Percentiles rank a stretch among this genome's conserved stretches.
These are phyloP conservation scores for Lophura nycthemera DNA, from an alignment of 2,113 vertebrate genomes.

Conservation along the genomic window DNA sequence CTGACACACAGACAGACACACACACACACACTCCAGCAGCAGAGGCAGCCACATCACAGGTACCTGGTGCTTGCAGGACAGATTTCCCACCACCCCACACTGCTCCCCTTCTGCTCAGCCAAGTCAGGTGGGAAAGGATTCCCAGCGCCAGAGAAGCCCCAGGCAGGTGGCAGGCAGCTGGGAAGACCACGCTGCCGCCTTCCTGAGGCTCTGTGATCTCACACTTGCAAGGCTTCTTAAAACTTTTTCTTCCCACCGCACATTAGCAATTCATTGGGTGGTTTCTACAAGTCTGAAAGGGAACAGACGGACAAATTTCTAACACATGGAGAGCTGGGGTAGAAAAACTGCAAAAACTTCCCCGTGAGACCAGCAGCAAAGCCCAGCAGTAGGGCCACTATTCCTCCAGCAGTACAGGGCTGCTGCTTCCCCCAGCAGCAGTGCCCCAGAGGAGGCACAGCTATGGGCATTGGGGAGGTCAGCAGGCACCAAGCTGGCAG, in stretches of 20 bases:
- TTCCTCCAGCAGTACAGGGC: accelerated
- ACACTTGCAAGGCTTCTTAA: slow-evolving; percentile 12
- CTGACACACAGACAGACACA: not conserved
- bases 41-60: accelerated
- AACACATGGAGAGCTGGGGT: not conserved
- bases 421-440: not conserved
- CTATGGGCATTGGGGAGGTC: not conserved
- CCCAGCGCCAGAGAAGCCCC: not conserved
- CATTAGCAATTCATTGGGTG: slow-evolving; percentile 45
- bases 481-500: not conserved
- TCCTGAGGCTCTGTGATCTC: slow-evolving; percentile 36
- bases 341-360: not conserved
- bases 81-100: not conserved
- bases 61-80: accelerated
- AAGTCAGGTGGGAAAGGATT: not conserved
- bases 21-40: not conserved
- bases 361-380: not conserved
- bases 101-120: not conserved
- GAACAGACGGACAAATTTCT: not conserved
- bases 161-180: slow-evolving; percentile 4
- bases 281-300: slow-evolving; percentile 23
- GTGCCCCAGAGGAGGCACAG: not conserved
- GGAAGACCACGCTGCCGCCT: not conserved
- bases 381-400: not conserved
- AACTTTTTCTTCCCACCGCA: slow-evolving; percentile 26